Evolutionary conservation across 2,113 vertebrate genomes (phyloP).

Genomic region (Strix uralensis): DNA sequence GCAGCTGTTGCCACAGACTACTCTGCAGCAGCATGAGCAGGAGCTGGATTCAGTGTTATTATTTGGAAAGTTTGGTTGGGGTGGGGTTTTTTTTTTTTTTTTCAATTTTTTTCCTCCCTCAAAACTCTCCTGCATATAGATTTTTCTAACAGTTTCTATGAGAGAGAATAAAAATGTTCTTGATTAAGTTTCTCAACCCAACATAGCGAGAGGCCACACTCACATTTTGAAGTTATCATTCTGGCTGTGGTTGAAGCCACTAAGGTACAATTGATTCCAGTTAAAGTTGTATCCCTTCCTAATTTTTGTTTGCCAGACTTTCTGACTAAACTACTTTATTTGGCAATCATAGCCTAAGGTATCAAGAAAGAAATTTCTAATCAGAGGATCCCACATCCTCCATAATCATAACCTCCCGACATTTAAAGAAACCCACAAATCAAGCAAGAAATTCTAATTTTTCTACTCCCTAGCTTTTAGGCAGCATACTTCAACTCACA

Average conservation of each 20-base stretch:
- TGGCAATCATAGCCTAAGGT: not conserved
- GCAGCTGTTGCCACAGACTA: constrained; percentile 38
- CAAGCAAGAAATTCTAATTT: not conserved
- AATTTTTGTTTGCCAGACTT: not conserved
- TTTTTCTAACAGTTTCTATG: not conserved
- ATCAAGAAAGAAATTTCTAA: not conserved
- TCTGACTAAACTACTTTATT: not conserved
- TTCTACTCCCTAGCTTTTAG: not conserved
- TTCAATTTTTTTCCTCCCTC: not conserved
- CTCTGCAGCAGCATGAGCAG: not conserved
- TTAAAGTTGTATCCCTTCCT: not conserved
- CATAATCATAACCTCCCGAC: not conserved
- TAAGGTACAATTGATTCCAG: not conserved
- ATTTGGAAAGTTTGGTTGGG: not conserved
- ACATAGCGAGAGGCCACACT: not conserved
- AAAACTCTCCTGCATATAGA: not conserved
- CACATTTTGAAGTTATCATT: not conserved
- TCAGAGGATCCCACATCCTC: not conserved
- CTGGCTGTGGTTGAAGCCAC: not conserved
- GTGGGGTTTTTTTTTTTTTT: not conserved
- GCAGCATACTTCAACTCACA: not conserved
- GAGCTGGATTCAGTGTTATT: not conserved
- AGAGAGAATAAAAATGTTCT: not conserved
- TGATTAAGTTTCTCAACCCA: not conserved
- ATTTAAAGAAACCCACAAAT: not conserved